These are phyloP conservation scores for Chaetophractus vellerosus DNA, from an alignment of 2,797 vertebrate species.

Conservation along the genomic window DNA sequence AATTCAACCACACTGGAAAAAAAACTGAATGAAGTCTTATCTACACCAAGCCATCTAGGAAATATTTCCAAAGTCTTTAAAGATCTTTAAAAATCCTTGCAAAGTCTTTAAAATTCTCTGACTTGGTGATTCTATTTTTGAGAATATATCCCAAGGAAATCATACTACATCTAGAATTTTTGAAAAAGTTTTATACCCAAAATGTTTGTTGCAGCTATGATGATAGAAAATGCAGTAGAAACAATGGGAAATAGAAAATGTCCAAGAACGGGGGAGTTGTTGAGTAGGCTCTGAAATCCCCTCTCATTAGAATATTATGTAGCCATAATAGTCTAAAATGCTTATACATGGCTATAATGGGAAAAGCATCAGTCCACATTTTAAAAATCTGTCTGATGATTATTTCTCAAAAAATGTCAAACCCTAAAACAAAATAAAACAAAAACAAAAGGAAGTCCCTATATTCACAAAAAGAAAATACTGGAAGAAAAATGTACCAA, in stretches of 20 bases:
- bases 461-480: not conserved
- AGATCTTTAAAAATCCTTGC: not conserved
- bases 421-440: not conserved
- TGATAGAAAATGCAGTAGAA: slow-evolving; percentile 1
- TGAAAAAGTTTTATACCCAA: not conserved
- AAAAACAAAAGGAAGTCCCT: slow-evolving; percentile 16
- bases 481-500: not conserved
- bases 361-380: not conserved
- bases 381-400: not conserved
- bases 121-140: slow-evolving; percentile 15
- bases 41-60: not conserved
- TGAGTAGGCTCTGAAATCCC: not conserved
- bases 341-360: not conserved
- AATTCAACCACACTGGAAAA: not conserved
- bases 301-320: not conserved
- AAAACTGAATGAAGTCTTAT: not conserved
- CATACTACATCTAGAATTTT: not conserved
- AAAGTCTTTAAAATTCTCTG: slow-evolving; percentile 1
- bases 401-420: slow-evolving; percentile 15
- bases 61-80: not conserved
- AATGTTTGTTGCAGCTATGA: not conserved
- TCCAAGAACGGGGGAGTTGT: not conserved
- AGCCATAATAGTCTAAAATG: not conserved
- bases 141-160: not conserved
- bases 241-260: not conserved